These are phyloP conservation scores for Trissolcus basalis DNA, from an alignment of 1,140 invertebrate genomes.

Conservation along the genomic window DNA sequence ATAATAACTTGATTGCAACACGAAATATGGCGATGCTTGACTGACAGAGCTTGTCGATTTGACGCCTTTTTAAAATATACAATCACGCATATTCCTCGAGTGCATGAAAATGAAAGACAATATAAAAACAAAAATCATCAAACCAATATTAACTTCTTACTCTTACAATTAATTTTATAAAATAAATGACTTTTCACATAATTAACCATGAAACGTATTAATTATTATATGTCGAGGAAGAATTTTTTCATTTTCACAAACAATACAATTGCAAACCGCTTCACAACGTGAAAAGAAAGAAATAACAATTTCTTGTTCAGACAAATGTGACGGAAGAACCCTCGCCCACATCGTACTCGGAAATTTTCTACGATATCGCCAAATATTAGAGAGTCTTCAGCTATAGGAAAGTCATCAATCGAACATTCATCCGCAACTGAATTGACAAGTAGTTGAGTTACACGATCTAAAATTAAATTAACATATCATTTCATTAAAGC, in stretches of 20 bases:
- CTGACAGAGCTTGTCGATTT: constrained; percentile 53
- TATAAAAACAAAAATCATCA: background rate
- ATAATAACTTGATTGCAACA: constrained; percentile 30
- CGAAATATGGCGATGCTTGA: constrained; percentile 37
- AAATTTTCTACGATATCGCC: constrained; percentile 63
- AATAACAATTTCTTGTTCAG: constrained; percentile 47
- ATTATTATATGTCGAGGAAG: too few species aligned
- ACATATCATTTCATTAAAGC: too few species aligned
- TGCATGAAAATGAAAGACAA: background rate
- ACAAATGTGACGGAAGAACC: constrained; percentile 49
- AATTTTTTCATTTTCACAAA: too few species aligned
- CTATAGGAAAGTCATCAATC: constrained; percentile 38
- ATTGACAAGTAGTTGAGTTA: too few species aligned
- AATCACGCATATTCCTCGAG: background rate
- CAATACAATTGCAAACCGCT: too few species aligned
- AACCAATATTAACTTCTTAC: too few species aligned
- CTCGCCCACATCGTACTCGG: constrained; percentile 63
- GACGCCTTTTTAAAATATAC: constrained; percentile 34
- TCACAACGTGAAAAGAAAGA: too few species aligned
- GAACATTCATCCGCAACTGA: too few species aligned
- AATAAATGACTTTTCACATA: too few species aligned
- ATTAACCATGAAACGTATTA: too few species aligned
- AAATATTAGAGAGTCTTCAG: constrained; percentile 69
- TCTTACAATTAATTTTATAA: too few species aligned
- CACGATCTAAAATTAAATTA: too few species aligned